Evolutionary conservation across 2,797 vertebrate genomes (phyloP), one percentile per base, ranked within the genome.

Genomic region (Poecilia picta): DNA sequence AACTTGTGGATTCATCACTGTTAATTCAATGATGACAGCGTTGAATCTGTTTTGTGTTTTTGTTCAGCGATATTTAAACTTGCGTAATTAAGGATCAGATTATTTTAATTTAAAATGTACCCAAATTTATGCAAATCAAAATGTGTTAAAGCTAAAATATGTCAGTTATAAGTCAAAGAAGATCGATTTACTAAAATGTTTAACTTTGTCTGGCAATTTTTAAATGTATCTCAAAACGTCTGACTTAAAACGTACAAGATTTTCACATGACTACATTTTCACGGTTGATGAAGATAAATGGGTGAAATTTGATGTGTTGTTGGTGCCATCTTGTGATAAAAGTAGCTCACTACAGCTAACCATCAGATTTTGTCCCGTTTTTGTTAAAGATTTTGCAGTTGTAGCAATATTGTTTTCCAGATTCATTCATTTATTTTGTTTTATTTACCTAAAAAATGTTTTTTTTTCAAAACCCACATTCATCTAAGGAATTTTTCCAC

Each of bases 241-340:
- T 45, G 2, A n/a, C 62, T 8, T 8, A 7, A 28, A 62, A 20
- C 18, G 10, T 36, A 36, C 2, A 64, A 64, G 7, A 64, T 66
- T 66, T 66, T 41, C 39, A 39, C 62, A 66, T 39, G 8, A 11
- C 4, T 39, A 39, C 36, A 10, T 39, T 66, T 66, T 11, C 18
- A 66, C 12, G 18, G 18, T 1, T 71, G 41, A 45, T 13, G 7
- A 13, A 25, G 2, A 15, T 13, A 45, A 16, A 45, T 71, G 23
- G 1, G 4, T 25, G 20, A 39, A 68, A 23, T 43, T 41, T 43
- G 12, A 68, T 71, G 68, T 5, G 23, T 71, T 28, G 41, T n/a
- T 71, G 25, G 68, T 45, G 41, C 68, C 68, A 71, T 71, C 68
- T 71, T 45, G 68, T 71, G 68, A n/a, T 71, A 15, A 13, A 71